A percentile compares a stretch with the other conserved stretches of the same genome.
These are phyloP conservation scores for Ranitomeya variabilis DNA, from an alignment of 2,113 vertebrate species.

Conservation along the genomic window DNA sequence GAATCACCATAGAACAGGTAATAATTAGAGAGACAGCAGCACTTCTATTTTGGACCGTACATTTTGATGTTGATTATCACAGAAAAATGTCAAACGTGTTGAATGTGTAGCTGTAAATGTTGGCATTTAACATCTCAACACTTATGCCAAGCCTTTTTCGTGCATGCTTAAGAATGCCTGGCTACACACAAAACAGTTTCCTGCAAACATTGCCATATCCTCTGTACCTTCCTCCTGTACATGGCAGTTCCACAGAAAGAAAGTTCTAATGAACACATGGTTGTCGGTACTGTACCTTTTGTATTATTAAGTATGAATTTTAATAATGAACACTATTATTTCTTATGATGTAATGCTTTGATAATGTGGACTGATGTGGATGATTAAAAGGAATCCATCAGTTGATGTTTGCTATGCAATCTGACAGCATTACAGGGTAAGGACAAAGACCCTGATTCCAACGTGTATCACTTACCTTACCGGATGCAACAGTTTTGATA, in stretches of 20 bases:
- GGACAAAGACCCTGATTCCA: no score
- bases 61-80: not conserved
- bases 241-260: conserved; percentile 23
- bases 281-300: no score
- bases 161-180: conserved; percentile 49
- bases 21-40: not conserved
- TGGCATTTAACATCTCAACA: conserved; percentile 32
- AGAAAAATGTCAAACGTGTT: conserved; percentile 4
- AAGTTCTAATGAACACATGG: conserved; percentile 24
- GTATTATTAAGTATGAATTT: no score
- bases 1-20: not conserved
- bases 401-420: no score
- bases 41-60: not conserved
- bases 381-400: no score
- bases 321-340: no score
- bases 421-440: no score
- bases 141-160: conserved; percentile 52
- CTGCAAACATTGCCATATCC: conserved; percentile 55
- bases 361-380: no score
- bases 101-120: conserved; percentile 20
- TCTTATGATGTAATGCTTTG: no score
- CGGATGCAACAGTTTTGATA: no score
- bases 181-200: conserved; percentile 51
- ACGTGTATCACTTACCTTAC: no score
- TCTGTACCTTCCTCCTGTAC: conserved; percentile 51